These are phyloP conservation scores for Drosophila ananassae DNA, from an alignment of 1,140 invertebrate genomes.

Conservation along the genomic window DNA sequence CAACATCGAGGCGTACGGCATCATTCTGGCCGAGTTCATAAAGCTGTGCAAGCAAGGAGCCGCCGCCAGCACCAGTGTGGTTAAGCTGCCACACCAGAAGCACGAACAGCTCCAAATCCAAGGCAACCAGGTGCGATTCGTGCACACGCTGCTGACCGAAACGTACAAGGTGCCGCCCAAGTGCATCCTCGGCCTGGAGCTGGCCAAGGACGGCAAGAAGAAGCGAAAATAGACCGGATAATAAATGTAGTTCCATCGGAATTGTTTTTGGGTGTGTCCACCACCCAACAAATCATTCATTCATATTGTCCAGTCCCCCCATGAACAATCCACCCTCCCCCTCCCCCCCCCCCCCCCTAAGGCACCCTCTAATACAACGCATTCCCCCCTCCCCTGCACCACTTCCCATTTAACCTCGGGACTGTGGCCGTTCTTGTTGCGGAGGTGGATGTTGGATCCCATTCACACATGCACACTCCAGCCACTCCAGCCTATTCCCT, in stretches of 20 bases:
- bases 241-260: slow-evolving; percentile 22
- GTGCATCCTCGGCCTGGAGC: slow-evolving; percentile 88
- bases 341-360: too few relatives aligned
- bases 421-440: too few relatives aligned
- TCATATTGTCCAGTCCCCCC: too few relatives aligned
- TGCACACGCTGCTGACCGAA: slow-evolving; percentile 90
- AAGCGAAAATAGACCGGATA: slow-evolving; percentile 63
- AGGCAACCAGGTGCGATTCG: slow-evolving; percentile 94
- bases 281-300: too few relatives aligned
- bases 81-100: slow-evolving; percentile 90
- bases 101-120: slow-evolving; percentile 93
- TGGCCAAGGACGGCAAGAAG: slow-evolving; percentile 87
- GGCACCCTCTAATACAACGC: too few relatives aligned
- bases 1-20: slow-evolving; percentile 93
- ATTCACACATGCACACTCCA: too few relatives aligned
- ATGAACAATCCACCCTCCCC: too few relatives aligned
- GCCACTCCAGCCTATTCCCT: too few relatives aligned
- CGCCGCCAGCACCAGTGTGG: slow-evolving; percentile 93
- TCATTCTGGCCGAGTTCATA: slow-evolving; percentile 91
- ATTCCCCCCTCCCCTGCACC: too few relatives aligned
- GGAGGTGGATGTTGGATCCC: too few relatives aligned
- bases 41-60: slow-evolving; percentile 93
- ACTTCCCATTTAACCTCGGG: too few relatives aligned
- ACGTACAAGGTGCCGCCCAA: slow-evolving; percentile 88
- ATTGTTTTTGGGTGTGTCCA: slow-evolving; percentile 17